Percentiles rank a stretch among this genome's conserved stretches.
Conservation (phyloP, 2,888 invertebrate species). For the Ormyrus nitidulus region DNA sequence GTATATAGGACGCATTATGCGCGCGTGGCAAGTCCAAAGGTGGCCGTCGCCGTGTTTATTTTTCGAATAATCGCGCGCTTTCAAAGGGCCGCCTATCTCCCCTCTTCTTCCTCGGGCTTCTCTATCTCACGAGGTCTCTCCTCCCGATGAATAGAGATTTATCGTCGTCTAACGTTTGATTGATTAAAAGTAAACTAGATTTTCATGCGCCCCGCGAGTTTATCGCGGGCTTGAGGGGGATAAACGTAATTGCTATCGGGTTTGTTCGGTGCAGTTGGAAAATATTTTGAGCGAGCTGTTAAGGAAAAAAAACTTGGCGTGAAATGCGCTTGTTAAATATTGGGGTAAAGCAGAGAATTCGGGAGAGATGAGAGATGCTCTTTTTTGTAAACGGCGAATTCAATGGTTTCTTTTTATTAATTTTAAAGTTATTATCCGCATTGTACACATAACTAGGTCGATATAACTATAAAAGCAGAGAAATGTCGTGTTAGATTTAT, state of each 20-base stretch:
- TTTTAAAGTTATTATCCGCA: too few relatives aligned
- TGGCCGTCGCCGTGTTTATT: slow-evolving; percentile 18
- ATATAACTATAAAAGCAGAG: not conserved
- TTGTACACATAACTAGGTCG: too few relatives aligned
- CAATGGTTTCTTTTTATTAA: too few relatives aligned
- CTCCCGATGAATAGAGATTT: slow-evolving; percentile 42
- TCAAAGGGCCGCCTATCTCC: not conserved
- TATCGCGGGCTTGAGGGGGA: not conserved
- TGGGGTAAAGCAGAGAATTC: too few relatives aligned
- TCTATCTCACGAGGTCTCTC: not conserved
- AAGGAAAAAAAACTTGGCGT: too few relatives aligned
- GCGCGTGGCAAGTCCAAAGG: slow-evolving; percentile 1
- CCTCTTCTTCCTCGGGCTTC: not conserved
- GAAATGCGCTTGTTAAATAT: too few relatives aligned
- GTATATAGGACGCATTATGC: not conserved
- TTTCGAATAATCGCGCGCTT: slow-evolving; percentile 41
- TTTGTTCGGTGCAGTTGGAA: not conserved
- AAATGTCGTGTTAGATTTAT: not conserved
- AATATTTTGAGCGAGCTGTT: too few relatives aligned
- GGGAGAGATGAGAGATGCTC: too few relatives aligned
- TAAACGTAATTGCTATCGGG: slow-evolving; percentile 1
- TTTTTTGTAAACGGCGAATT: too few relatives aligned
- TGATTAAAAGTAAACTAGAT: slow-evolving; percentile 49
- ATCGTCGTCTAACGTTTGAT: slow-evolving; percentile 38
- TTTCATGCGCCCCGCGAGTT: slow-evolving; percentile 5